Evolutionary conservation across 2,797 vertebrate species (phyloP).

Genomic region (Syngnathus rostellatus): DNA sequence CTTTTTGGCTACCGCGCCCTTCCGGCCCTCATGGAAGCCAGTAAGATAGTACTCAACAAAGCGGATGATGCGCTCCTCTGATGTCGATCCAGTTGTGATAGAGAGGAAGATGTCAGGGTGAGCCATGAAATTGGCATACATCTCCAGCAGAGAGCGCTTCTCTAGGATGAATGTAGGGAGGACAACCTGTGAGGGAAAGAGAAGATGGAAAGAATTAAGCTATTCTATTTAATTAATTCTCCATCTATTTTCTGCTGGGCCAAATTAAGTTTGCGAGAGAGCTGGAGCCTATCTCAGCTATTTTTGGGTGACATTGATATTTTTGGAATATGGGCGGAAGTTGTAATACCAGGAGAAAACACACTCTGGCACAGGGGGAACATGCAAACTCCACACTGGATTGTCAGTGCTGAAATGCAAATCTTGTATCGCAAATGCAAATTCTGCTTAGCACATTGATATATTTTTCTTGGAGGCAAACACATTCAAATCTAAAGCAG

Average conservation of each 20-base stretch:
- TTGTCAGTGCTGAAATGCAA: too few relatives aligned
- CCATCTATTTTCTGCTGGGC: background rate
- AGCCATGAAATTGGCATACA: conserved; percentile 96
- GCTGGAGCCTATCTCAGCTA: too few relatives aligned
- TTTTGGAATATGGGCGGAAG: too few relatives aligned
- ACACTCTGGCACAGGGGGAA: too few relatives aligned
- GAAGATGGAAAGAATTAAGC: background rate
- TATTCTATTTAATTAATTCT: background rate
- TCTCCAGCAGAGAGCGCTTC: conserved; percentile 91
- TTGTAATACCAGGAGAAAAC: too few relatives aligned
- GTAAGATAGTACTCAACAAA: conserved; percentile 94
- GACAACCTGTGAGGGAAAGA: conserved; percentile 71
- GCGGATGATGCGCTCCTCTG: conserved; percentile 84
- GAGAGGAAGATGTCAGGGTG: conserved; percentile 91
- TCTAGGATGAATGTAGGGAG: conserved; percentile 93
- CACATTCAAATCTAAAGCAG: too few relatives aligned
- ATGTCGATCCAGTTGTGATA: conserved; percentile 75
- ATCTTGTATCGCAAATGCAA: too few relatives aligned
- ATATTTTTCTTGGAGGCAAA: too few relatives aligned
- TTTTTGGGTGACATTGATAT: too few relatives aligned
- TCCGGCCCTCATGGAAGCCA: conserved; percentile 89
- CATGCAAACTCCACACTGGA: too few relatives aligned
- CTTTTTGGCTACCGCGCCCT: conserved; percentile 89
- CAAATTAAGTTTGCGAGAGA: background rate
- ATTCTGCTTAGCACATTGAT: too few relatives aligned